Evolutionary conservation across 2,888 invertebrate genomes (phyloP).

Genomic region (Eremobia ochroleuca): DNA sequence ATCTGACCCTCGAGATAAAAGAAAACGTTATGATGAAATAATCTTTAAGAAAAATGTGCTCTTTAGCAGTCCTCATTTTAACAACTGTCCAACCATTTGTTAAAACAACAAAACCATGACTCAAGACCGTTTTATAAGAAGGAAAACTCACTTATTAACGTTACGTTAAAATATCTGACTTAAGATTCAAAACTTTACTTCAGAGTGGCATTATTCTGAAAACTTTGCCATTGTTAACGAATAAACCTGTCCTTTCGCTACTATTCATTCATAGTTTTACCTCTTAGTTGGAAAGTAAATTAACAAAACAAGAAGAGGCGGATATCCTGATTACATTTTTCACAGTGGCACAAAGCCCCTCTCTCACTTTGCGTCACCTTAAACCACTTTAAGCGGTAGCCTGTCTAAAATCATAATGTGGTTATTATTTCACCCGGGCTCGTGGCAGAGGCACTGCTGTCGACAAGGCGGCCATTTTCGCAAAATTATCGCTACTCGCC

Average conservation of each 20-base stretch:
- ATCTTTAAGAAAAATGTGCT: background rate
- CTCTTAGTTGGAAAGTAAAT: conserved; percentile 69
- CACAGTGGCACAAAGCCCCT: conserved; percentile 76
- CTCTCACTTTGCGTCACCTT: conserved; percentile 84
- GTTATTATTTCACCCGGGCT: conserved; percentile 88
- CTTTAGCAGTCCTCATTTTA: background rate
- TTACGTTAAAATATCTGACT: conserved; percentile 34
- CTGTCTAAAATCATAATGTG: conserved; percentile 88
- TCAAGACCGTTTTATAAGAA: background rate
- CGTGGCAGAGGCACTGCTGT: conserved; percentile 85
- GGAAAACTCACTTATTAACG: conserved; percentile 15
- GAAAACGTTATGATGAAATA: conserved; percentile 20
- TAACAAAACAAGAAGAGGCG: conserved; percentile 74
- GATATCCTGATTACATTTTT: conserved; percentile 81
- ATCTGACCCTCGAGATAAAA: conserved; percentile 12
- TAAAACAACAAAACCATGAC: background rate
- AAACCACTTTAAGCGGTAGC: conserved; percentile 85
- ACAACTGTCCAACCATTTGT: background rate
- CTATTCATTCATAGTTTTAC: conserved; percentile 63
- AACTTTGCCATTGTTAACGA: conserved; percentile 52
- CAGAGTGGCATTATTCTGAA: conserved; percentile 45
- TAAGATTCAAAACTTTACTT: conserved; percentile 45
- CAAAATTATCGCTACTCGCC: conserved; percentile 89
- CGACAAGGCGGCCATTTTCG: conserved; percentile 89
- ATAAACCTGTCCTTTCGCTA: conserved; percentile 49